Evolutionary conservation across 2,888 invertebrate genomes (phyloP).

Genomic region (Lepidocyrtoides sp.): DNA sequence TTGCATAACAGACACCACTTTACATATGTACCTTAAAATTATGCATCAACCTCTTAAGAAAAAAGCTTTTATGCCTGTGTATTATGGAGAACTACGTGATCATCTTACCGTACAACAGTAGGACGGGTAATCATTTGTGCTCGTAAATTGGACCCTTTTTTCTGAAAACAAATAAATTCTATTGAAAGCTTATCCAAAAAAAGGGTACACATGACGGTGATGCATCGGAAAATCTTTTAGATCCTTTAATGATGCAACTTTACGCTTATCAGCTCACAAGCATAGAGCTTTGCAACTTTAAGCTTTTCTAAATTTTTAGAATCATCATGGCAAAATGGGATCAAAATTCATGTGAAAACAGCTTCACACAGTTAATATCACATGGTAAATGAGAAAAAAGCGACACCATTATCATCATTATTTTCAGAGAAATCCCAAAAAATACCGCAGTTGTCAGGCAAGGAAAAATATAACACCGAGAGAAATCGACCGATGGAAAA

Average conservation of each 20-base stretch:
- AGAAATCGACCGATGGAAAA: neutral
- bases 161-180: neutral
- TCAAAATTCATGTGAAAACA: neutral
- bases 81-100: too few species aligned
- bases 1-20: neutral
- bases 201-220: neutral
- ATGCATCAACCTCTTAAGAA: neutral
- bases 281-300: neutral
- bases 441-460: too few species aligned
- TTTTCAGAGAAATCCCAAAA: neutral
- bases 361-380: neutral
- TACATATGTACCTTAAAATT: neutral
- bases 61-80: too few species aligned
- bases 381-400: neutral
- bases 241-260: neutral
- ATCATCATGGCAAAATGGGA: neutral
- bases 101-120: too few species aligned
- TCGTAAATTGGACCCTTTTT: slow-evolving; percentile 8
- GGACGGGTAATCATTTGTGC: neutral
- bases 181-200: neutral
- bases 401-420: neutral
- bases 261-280: neutral
- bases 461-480: neutral
- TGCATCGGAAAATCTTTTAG: neutral
- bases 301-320: too few species aligned